Conservation (phyloP, 2,888 invertebrate species). For the Ochlodes sylvanus region DNA sequence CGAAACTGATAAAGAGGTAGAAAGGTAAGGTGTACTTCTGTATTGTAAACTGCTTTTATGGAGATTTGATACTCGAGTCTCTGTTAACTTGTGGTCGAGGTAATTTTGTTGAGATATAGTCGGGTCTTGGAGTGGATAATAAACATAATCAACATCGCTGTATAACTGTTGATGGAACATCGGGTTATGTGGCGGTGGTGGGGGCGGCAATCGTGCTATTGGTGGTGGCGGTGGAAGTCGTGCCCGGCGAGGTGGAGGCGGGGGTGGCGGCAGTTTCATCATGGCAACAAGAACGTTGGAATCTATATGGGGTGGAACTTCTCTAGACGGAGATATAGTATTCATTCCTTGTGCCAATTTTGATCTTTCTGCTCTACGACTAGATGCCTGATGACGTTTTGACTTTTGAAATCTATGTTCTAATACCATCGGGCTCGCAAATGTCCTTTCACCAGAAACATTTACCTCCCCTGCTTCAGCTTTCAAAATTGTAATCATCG, state of each 20-base stretch:
- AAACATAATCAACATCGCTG: constrained; percentile 96
- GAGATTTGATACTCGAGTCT: constrained; percentile 86
- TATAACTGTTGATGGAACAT: constrained; percentile 95
- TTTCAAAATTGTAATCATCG: constrained; percentile 90
- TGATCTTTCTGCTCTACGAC: constrained; percentile 87
- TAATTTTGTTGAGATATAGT: constrained; percentile 96
- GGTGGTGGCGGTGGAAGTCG: constrained; percentile 89
- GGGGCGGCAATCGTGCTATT: constrained; percentile 87
- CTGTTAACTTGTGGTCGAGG: constrained; percentile 93
- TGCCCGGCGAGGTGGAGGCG: constrained; percentile 82
- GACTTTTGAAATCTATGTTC: constrained; percentile 81
- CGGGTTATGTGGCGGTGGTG: constrained; percentile 92
- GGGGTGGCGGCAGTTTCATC: constrained; percentile 86
- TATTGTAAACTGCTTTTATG: constrained; percentile 91
- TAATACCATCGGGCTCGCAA: constrained; percentile 79
- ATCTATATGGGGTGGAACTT: constrained; percentile 70
- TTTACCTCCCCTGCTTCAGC: constrained; percentile 90
- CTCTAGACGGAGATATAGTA: constrained; percentile 77
- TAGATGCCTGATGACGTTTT: constrained; percentile 78
- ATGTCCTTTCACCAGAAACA: constrained; percentile 84
- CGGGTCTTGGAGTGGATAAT: constrained; percentile 95
- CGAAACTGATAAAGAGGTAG: constrained; percentile 87
- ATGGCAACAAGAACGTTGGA: constrained; percentile 85
- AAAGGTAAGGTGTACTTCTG: constrained; percentile 92
- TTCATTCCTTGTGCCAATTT: constrained; percentile 81